Conservation (phyloP, 2,797 vertebrate species). For the Schizothorax lantsangensis region DNA sequence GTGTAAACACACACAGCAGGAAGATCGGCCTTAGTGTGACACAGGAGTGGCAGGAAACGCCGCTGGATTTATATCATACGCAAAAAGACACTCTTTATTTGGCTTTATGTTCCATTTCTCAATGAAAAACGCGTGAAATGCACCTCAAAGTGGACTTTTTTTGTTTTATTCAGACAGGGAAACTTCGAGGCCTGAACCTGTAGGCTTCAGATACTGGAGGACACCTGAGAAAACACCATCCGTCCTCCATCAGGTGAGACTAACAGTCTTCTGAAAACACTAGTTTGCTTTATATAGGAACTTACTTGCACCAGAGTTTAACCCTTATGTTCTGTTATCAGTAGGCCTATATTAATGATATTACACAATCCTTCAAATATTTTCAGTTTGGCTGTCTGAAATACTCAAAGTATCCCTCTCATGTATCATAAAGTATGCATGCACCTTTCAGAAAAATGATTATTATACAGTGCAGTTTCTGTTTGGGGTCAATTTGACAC, state of each 20-base stretch:
- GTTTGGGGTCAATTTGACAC: neutral
- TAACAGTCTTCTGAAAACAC: neutral
- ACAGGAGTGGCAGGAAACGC: constrained; percentile 12
- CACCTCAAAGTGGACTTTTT: neutral
- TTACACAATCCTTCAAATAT: neutral
- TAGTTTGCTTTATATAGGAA: neutral
- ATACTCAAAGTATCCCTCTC: neutral
- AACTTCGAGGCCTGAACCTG: neutral
- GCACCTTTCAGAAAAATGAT: neutral
- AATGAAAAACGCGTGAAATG: neutral
- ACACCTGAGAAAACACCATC: constrained; percentile 3
- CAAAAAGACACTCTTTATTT: neutral
- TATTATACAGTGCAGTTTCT: neutral
- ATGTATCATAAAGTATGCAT: neutral
- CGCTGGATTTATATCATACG: neutral
- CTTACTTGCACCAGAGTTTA: neutral
- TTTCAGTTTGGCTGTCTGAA: neutral
- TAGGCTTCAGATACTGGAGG: neutral
- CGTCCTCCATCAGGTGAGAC: constrained; percentile 15
- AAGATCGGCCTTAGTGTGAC: constrained; percentile 16
- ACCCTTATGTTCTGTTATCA: neutral
- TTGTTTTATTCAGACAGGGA: constrained; percentile 8
- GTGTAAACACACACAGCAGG: constrained; percentile 52
- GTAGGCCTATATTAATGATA: neutral
- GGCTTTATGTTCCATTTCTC: neutral